Conservation (phyloP, 2,888 invertebrate species). For the Liposcelis brunnea region DNA sequence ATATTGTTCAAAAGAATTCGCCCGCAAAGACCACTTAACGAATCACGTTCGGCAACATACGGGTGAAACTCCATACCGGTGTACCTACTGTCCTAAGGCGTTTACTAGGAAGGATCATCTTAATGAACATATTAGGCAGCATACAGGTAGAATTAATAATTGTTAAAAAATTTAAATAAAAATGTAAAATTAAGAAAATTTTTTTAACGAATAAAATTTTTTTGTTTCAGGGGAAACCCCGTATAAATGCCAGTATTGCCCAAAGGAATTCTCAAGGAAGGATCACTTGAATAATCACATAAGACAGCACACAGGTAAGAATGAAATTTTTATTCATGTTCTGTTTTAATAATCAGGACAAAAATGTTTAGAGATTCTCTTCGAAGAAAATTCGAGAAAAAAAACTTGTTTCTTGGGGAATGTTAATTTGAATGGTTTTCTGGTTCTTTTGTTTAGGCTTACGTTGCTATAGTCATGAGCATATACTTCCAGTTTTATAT, state of each 20-base stretch:
- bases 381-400: too few relatives aligned
- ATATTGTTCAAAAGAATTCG: conserved; percentile 51
- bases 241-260: conserved; percentile 68
- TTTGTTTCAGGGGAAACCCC: conserved; percentile 26
- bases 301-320: conserved; percentile 21
- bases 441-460: too few relatives aligned
- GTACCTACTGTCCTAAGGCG: conserved; percentile 58
- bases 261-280: conserved; percentile 27
- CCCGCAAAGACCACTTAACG: conserved; percentile 72
- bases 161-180: not conserved
- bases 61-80: conserved; percentile 73
- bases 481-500: too few relatives aligned
- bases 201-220: conserved; percentile 62
- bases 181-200: not conserved
- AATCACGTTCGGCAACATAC: conserved; percentile 80
- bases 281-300: conserved; percentile 22
- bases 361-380: too few relatives aligned
- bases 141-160: conserved; percentile 18
- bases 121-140: conserved; percentile 22
- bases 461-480: too few relatives aligned
- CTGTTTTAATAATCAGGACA: too few relatives aligned
- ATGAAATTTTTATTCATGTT: too few relatives aligned
- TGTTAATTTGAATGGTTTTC: too few relatives aligned
- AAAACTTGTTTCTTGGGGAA: too few relatives aligned
- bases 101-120: conserved; percentile 21